These are phyloP conservation scores for Drosophila paramelanica DNA, from an alignment of 2,888 invertebrate species.

Conservation along the genomic window DNA sequence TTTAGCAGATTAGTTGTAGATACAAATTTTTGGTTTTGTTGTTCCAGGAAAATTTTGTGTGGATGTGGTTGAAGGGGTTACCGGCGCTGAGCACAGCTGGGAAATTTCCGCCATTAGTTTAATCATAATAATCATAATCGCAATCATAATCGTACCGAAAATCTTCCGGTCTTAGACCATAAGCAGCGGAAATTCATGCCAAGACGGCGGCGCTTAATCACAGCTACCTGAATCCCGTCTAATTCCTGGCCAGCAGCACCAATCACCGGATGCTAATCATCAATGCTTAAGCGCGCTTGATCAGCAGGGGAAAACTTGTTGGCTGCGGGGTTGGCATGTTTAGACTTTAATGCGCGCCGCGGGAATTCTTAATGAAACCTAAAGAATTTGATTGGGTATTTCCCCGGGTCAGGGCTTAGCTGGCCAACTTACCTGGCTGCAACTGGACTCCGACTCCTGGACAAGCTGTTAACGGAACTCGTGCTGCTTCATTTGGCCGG, in stretches of 20 bases:
- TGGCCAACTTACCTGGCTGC: slow-evolving; percentile 57
- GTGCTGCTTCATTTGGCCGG: slow-evolving; percentile 48
- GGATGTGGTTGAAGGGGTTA: slow-evolving; percentile 31
- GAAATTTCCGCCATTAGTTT: slow-evolving; percentile 74
- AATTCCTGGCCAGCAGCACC: slow-evolving; percentile 31
- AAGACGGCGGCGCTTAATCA: slow-evolving; percentile 68
- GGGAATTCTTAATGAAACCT: slow-evolving; percentile 77
- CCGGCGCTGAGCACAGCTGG: slow-evolving; percentile 37
- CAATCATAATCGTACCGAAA: slow-evolving; percentile 70
- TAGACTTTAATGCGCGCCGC: slow-evolving; percentile 80
- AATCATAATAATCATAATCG: slow-evolving; percentile 73
- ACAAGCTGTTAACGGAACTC: slow-evolving; percentile 14
- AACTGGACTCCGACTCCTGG: slow-evolving; percentile 24
- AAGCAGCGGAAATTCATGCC: slow-evolving; percentile 72
- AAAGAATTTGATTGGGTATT: slow-evolving; percentile 54
- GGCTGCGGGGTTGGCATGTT: slow-evolving; percentile 74
- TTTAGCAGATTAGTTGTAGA: slow-evolving; percentile 77
- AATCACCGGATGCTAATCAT: slow-evolving; percentile 74
- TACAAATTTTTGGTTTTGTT: slow-evolving; percentile 57
- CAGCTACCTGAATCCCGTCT: slow-evolving; percentile 36
- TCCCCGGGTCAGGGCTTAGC: slow-evolving; percentile 45
- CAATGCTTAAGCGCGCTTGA: slow-evolving; percentile 61
- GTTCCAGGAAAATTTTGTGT: slow-evolving; percentile 51
- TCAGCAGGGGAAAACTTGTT: slow-evolving; percentile 64
- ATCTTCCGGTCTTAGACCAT: slow-evolving; percentile 72